Base-by-base conservation (phyloP, 2,797 vertebrate genomes). In the Leuciscus waleckii region DNA sequence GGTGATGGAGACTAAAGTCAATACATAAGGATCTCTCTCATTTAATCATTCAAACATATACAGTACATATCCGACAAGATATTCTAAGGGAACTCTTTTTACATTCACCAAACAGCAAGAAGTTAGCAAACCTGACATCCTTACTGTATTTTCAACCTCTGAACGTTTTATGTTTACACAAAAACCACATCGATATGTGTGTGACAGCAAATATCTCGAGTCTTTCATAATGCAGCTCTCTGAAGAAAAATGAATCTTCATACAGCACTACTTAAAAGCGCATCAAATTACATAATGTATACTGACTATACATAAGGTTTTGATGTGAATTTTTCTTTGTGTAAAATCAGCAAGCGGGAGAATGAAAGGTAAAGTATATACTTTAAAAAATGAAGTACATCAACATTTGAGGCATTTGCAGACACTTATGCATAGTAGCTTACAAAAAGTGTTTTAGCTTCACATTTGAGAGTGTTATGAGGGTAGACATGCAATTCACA, bases 201-300 rank as follows among this genome's bases (percentile, higher is more conserved):
- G 11, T 63, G 75, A 49, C 21, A 43, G 67, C 49, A 84, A 79
- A 79, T 63, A 61, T 79, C 83, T 84, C 29, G 51, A 78, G n/a
- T 79, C 49, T 71, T 79, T 79, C 21, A 84, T 49, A 84, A 79
- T 79, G 83, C 37, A 70, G 37, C 21, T 58, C 26, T 70, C 65
- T 46, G 11, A 58, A 70, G 51, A 79, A 83, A 74, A 76, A 71
- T 37, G 14, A 37, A 79, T 70, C 49, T 84, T 71, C n/a, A 79
- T 37, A 56, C 6, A n/a, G 29, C 58, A 37, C 61, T 39, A 74
- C 71, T 67, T 51, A 63, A 43, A 63, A 43, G 74, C 17, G 21
- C 63, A 69, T 26, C 17, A 39, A n/a, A 58, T 77, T 70, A 70
- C 26, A 84, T 56, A 84, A 78, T 61, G 35, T 29, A 26, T 74